phyloP scores from a whole-genome alignment of 2,797 vertebrate species.

The Phaenicophaeus curvirostris region DNA sequence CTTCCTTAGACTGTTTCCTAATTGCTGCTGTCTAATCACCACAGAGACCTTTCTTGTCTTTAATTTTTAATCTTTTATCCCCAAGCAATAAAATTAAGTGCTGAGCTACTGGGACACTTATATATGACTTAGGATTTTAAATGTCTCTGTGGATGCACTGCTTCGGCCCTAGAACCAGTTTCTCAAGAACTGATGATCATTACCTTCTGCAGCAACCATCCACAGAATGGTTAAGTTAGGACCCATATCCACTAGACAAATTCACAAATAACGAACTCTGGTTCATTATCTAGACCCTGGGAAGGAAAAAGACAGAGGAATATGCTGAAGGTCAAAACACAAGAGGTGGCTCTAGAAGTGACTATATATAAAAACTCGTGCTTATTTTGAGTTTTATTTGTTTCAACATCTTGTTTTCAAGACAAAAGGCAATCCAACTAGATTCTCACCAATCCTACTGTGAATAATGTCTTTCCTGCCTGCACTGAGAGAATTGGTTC shows the following conservation, averaged over 20 bases:
- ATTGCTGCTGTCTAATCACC: constrained; percentile 26
- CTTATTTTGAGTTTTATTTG: neutral
- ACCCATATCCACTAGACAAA: neutral
- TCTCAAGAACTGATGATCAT: neutral
- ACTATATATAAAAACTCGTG: neutral
- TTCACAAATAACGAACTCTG: neutral
- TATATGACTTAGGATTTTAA: neutral
- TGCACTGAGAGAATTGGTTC: neutral
- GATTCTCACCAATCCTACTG: neutral
- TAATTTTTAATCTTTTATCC: constrained; percentile 5
- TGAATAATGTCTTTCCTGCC: neutral
- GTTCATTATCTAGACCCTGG: neutral
- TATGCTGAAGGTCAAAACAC: neutral
- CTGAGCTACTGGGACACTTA: neutral
- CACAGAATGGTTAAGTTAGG: neutral
- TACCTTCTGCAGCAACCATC: neutral
- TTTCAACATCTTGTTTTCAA: neutral
- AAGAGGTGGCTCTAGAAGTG: neutral
- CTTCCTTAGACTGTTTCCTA: constrained; percentile 29
- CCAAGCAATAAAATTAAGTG: neutral
- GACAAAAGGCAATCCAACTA: neutral
- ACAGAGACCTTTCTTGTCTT: neutral
- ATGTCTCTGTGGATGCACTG: neutral
- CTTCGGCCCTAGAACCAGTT: neutral
- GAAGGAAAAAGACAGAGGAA: neutral